Evolutionary conservation across 2,888 invertebrate species (phyloP).

Genomic region (Stenurella melanura): DNA sequence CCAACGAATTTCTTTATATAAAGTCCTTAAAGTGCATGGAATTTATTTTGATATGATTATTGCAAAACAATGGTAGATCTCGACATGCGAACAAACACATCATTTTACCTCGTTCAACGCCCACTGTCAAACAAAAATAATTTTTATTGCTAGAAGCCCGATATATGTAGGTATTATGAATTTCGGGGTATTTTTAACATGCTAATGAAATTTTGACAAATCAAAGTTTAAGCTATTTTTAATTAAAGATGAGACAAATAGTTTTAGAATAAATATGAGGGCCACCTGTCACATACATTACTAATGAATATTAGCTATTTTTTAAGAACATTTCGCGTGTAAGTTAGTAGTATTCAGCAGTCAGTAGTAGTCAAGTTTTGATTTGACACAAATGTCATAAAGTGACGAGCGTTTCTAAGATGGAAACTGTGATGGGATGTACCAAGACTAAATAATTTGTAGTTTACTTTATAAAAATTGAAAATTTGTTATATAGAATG

Average conservation of each 20-base stretch:
- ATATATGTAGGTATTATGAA: conserved; percentile 17
- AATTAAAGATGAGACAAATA: not conserved
- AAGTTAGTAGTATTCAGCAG: not conserved
- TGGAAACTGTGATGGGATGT: too few species aligned
- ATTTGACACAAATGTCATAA: too few species aligned
- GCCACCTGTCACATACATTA: too few species aligned
- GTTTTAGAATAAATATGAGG: too few species aligned
- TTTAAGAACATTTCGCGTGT: not conserved
- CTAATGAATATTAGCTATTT: not conserved
- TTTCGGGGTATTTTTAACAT: conserved; percentile 19
- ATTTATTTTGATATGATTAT: not conserved
- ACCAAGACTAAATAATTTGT: too few species aligned
- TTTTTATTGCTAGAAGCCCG: conserved; percentile 15
- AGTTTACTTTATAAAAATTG: too few species aligned
- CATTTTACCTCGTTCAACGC: conserved; percentile 2
- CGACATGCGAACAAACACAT: not conserved
- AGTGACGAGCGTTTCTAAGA: too few species aligned
- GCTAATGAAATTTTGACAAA: not conserved
- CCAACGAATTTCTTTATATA: too few species aligned
- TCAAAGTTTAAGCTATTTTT: not conserved
- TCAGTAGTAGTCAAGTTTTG: too few species aligned
- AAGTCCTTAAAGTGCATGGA: too few species aligned
- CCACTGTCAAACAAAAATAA: conserved; percentile 16
- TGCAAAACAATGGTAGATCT: not conserved
- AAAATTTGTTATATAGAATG: too few species aligned